Base-by-base conservation (phyloP, 2,888 invertebrate genomes). In the Catonia carolina region DNA sequence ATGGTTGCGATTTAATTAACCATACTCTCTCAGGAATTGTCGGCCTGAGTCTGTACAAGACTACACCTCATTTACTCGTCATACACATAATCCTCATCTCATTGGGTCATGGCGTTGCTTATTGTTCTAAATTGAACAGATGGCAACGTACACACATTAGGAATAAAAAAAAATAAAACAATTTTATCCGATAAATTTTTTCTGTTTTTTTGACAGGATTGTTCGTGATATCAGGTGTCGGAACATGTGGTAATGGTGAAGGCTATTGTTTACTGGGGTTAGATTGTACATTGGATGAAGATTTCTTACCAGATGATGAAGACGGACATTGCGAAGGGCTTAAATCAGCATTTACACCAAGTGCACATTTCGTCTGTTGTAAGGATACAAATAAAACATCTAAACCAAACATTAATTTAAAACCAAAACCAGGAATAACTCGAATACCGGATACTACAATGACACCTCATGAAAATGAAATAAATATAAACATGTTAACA, bases 221-320 rank as follows among this genome's bases (percentile, higher is more conserved):
- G 48, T 73, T 73, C 62, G 73, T 73, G 54, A 73, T 74, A 58
- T 70, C 71, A 39, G 73, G 73, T 10, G 72, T 74, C 18, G 63
- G 64, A 47, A 71, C 71, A 2, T 74, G 74, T 57, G 67, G 71
- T 2, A 62, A 62, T n/a, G 70, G 71, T 2, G 59, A 53, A 0
- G 74, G 74, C 22, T 74, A 73, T 64, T 74, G 74, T 60, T 67
- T 74, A 23, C 64, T 73, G 27, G 73, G 73, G 12, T 53, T 64
- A 18, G 71, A 72, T 63, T 73, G 72, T 57, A 68, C 70, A 0
- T 63, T 70, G 45, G 72, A 72, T 59, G 66, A 70, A 39, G 73
- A 74, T 62, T 73, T 74, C 63, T 63, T 66, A 8, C 63, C 68
- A 1, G 71, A 70, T 53, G 67, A 65, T 48, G 51, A 58, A 4